Evolutionary conservation across 2,888 invertebrate species (phyloP).

Genomic region (Phania funesta): DNA sequence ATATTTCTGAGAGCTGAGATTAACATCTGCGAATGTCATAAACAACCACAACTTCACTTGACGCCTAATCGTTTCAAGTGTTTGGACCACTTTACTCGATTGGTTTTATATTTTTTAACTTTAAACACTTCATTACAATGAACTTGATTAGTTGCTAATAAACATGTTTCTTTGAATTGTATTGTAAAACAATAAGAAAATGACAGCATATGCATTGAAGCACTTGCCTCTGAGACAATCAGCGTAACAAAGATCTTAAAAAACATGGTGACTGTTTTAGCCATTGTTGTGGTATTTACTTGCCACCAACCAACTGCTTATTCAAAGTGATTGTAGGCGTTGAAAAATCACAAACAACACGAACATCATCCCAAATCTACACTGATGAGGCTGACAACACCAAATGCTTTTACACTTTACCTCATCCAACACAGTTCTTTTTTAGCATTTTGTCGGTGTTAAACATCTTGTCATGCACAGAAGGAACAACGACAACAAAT

Average conservation of each 20-base stretch:
- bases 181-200: constrained; percentile 9
- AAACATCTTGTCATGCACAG: constrained; percentile 41
- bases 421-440: constrained; percentile 24
- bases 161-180: constrained; percentile 29
- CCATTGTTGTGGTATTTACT: not conserved
- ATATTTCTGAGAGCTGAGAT: too few species aligned
- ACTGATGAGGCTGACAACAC: constrained; percentile 64
- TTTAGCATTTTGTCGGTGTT: constrained; percentile 7
- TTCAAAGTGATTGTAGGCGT: constrained; percentile 57
- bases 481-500: constrained; percentile 20
- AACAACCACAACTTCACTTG: too few species aligned
- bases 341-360: constrained; percentile 41
- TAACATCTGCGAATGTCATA: too few species aligned
- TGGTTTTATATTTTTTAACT: too few species aligned
- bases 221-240: constrained; percentile 55
- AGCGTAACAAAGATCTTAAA: constrained; percentile 42
- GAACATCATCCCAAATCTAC: constrained; percentile 44
- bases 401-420: constrained; percentile 16
- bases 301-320: not conserved
- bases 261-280: constrained; percentile 45
- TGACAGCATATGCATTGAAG: not conserved
- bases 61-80: too few species aligned
- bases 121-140: not conserved
- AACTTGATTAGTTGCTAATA: constrained; percentile 21
- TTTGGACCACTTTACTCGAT: too few species aligned